Conservation (phyloP, 30 jellyfish, hydroid and myxozoan species). For the Rhopilema esculentum region DNA sequence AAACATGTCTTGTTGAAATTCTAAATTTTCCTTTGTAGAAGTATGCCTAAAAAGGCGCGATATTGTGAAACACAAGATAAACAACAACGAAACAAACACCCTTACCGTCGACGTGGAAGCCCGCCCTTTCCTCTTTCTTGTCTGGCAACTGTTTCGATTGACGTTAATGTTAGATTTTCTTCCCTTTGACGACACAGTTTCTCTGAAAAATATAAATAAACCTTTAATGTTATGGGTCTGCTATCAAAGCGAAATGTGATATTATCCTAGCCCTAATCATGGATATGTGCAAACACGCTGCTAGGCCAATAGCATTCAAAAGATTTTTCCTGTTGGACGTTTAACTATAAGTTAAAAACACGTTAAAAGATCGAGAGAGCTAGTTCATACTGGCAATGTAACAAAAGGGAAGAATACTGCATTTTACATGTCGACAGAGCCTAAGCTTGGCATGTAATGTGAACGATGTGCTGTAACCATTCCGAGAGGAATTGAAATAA, state of each 20-base stretch:
- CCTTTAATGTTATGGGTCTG: neutral
- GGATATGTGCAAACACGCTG: neutral
- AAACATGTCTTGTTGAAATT: neutral
- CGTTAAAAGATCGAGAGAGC: no score
- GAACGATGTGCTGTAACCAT: no score
- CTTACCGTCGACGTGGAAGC: constrained; percentile 46
- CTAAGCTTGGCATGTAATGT: no score
- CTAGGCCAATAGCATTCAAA: neutral
- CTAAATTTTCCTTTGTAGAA: neutral
- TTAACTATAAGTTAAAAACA: neutral
- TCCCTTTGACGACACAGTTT: neutral
- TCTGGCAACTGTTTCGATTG: neutral
- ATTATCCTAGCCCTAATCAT: no score
- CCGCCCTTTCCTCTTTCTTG: constrained; percentile 78
- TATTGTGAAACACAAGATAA: neutral
- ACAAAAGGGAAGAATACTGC: no score
- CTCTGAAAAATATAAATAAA: neutral
- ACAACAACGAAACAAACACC: constrained; percentile 33
- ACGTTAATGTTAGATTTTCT: neutral
- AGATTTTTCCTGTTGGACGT: neutral
- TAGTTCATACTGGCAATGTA: no score
- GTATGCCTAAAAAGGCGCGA: neutral
- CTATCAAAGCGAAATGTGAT: no score
- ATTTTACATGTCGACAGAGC: no score
- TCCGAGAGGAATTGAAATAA: neutral